Base-by-base conservation (phyloP, 2,113 vertebrate genomes). In the Pelecanus crispus region DNA sequence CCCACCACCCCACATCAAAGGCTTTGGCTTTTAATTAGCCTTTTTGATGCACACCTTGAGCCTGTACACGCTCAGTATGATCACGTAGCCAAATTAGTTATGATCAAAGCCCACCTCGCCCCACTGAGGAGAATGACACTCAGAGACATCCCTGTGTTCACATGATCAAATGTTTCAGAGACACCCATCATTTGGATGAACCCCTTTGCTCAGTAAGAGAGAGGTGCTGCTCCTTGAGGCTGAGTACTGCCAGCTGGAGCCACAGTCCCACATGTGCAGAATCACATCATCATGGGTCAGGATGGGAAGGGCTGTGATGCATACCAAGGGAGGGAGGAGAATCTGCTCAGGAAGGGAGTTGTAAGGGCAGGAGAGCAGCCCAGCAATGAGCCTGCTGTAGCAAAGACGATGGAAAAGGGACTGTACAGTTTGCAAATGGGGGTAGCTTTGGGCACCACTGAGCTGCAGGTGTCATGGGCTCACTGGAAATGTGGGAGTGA, bases 281-380 rank as follows among this genome's bases (percentile, higher is more conserved):
- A 49, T 50, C 70, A 40, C 17, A 32, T 63, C 68, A 36, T 28
- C 53, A 29, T 0, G 1, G 47, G 85, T 70, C 19, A 19, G 67
- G 40, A 16, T 44, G 40, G 36, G 59, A 49, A 73, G n/a, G 52
- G 21, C 25, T 1, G 0, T 4, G 68, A 34, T 0, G 0, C n/a
- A 20, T 18, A 31, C 36, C 1, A 2, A 45, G 17, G 13, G 22
- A 55, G 29, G 45, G 14, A 82, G 22, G 10, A 58, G 55, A 21
- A 58, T 36, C 32, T 81, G 86, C 67, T 63, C 19, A 11, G 75
- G 62, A 29, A 44, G 12, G 36, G n/a, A 73, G n/a, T 17, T 83
- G 28, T 16, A 40, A 79, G 49, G 52, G 71, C 38, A 49, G 66
- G 61, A 71, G 17, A 29, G 49, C 59, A 96, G 38, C 56, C 16